These are phyloP conservation scores for Galbula dea DNA, from an alignment of 2,113 vertebrate genomes.

Conservation along the genomic window DNA sequence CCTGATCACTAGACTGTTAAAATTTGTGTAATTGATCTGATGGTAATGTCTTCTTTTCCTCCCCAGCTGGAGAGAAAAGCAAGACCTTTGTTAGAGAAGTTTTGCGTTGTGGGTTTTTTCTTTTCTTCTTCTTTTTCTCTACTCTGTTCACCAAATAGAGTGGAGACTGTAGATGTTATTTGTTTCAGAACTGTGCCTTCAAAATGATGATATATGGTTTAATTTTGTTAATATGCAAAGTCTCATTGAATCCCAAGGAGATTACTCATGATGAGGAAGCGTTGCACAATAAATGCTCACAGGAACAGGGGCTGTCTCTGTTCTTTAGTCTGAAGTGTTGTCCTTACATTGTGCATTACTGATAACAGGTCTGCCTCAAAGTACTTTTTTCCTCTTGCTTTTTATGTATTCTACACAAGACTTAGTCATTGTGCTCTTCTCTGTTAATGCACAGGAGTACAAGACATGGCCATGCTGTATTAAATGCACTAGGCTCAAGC, in stretches of 20 bases:
- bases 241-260: neutral
- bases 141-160: neutral
- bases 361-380: neutral
- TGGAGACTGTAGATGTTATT: neutral
- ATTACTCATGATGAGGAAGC: neutral
- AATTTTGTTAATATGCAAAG: neutral
- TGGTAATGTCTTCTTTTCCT: neutral
- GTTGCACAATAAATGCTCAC: neutral
- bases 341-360: neutral
- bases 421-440: neutral
- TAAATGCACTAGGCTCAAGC: neutral
- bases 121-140: neutral
- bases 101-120: neutral
- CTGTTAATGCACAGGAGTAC: neutral
- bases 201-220: neutral
- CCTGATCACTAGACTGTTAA: neutral
- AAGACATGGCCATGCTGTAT: neutral
- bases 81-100: neutral
- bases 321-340: neutral
- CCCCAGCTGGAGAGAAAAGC: neutral
- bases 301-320: neutral
- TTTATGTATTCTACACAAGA: neutral
- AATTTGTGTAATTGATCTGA: neutral
- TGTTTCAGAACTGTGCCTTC: neutral
- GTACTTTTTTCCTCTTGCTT: neutral